These are phyloP conservation scores for Incurvaria masculella DNA, from an alignment of 2,888 invertebrate species.

Conservation along the genomic window DNA sequence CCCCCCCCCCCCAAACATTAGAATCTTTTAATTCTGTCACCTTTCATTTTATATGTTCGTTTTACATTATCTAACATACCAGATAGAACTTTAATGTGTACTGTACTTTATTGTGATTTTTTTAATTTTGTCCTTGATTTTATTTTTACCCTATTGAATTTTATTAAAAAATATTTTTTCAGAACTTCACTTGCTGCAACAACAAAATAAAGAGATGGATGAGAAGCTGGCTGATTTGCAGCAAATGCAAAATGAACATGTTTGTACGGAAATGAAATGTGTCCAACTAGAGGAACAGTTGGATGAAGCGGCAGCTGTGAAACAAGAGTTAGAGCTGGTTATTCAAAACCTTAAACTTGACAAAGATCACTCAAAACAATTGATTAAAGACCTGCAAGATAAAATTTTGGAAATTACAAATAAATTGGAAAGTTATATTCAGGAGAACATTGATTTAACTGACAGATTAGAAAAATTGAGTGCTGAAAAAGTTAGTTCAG, in stretches of 20 bases:
- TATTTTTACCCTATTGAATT: slow-evolving; percentile 3
- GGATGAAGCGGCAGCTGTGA: slow-evolving; percentile 52
- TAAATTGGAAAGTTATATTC: slow-evolving; percentile 63
- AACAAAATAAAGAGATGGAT: slow-evolving; percentile 60
- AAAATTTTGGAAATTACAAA: slow-evolving; percentile 60
- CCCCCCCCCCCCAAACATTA: too few species aligned
- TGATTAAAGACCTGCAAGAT: slow-evolving; percentile 53
- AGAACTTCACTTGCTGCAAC: slow-evolving; percentile 57
- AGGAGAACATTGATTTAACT: slow-evolving; percentile 71
- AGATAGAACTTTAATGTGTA: not conserved
- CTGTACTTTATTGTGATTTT: not conserved
- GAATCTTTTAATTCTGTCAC: too few species aligned
- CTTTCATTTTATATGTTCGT: not conserved
- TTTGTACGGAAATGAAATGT: slow-evolving; percentile 74
- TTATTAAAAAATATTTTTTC: slow-evolving; percentile 21
- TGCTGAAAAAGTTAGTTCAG: slow-evolving; percentile 68
- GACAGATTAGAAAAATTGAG: slow-evolving; percentile 72
- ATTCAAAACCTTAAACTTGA: slow-evolving; percentile 49
- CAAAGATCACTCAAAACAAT: slow-evolving; percentile 50
- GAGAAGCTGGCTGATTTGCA: slow-evolving; percentile 59
- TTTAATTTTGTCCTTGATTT: not conserved
- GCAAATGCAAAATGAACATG: slow-evolving; percentile 63
- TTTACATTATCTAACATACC: not conserved
- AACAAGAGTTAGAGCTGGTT: slow-evolving; percentile 45
- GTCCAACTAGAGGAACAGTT: slow-evolving; percentile 78